Percentiles rank a stretch among this genome's conserved stretches.
Evolutionary conservation across 2,888 invertebrate species (phyloP).

Genomic region (Xylota sylvarum): DNA sequence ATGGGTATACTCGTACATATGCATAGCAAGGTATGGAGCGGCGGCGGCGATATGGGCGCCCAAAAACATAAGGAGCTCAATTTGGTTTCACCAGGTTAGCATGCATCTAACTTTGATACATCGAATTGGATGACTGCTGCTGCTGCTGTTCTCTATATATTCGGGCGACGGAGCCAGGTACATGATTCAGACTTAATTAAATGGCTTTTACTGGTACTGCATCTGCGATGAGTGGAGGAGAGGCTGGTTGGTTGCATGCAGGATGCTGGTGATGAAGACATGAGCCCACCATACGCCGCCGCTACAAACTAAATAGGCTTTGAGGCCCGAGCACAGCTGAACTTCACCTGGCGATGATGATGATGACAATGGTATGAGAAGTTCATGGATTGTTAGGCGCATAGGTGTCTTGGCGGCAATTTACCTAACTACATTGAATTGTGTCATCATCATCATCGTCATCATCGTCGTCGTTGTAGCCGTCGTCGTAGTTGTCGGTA

Average conservation of each 20-base stretch:
- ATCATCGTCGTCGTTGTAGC: background rate
- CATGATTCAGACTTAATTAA: constrained; percentile 80
- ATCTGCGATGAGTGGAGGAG: constrained; percentile 77
- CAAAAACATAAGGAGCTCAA: constrained; percentile 75
- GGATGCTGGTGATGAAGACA: constrained; percentile 42
- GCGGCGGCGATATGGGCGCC: background rate
- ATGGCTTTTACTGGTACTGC: constrained; percentile 79
- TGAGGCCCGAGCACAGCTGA: constrained; percentile 25
- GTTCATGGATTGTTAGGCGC: constrained; percentile 60
- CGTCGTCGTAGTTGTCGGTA: background rate
- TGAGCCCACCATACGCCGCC: constrained; percentile 29
- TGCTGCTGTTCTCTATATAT: constrained; percentile 48
- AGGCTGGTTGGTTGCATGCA: constrained; percentile 16
- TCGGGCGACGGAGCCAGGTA: constrained; percentile 67
- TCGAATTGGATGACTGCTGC: constrained; percentile 73
- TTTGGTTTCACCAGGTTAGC: constrained; percentile 68
- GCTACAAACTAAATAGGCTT: constrained; percentile 42
- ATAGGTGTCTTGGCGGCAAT: constrained; percentile 76
- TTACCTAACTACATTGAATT: constrained; percentile 61
- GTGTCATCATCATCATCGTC: constrained; percentile 56
- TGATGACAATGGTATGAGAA: constrained; percentile 30
- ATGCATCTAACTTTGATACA: constrained; percentile 75
- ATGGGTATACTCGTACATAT: constrained; percentile 53
- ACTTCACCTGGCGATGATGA: constrained; percentile 28
- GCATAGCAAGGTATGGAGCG: constrained; percentile 34